phyloP scores from a whole-genome alignment of 2,888 invertebrate species.

The Diplazon laetatorius region DNA sequence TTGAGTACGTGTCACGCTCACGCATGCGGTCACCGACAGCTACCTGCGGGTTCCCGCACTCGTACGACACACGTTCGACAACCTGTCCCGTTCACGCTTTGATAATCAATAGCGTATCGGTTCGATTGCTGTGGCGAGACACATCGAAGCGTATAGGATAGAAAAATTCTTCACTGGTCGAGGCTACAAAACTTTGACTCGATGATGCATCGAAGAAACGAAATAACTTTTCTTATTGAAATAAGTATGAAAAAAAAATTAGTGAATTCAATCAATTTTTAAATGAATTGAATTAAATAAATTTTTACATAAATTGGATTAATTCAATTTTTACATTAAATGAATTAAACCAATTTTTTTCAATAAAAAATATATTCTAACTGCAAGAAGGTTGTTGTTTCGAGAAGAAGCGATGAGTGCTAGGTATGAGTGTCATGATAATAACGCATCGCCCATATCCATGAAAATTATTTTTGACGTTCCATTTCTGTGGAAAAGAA shows the following conservation, averaged over 20 bases:
- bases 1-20: slow-evolving; percentile 61
- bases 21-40: slow-evolving; percentile 31
- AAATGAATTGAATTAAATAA: too few species aligned
- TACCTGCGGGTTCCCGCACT: slow-evolving; percentile 36
- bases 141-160: background rate
- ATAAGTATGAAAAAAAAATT: too few species aligned
- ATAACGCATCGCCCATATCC: background rate
- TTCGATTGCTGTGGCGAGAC: slow-evolving; percentile 26
- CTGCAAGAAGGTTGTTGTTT: too few species aligned
- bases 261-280: too few species aligned
- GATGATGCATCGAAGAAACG: background rate
- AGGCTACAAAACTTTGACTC: background rate
- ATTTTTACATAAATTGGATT: too few species aligned
- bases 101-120: slow-evolving; percentile 44
- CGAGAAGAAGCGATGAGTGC: too few species aligned
- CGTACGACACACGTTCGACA: slow-evolving; percentile 44
- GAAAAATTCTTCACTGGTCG: background rate
- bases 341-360: too few species aligned
- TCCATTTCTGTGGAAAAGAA: background rate
- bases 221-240: background rate
- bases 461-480: background rate
- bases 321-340: too few species aligned
- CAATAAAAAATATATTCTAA: too few species aligned
- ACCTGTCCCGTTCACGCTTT: slow-evolving; percentile 59
- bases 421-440: too few species aligned